Base-by-base conservation (phyloP, 2,888 invertebrate species). In the Hemicrepidius hirtus region DNA sequence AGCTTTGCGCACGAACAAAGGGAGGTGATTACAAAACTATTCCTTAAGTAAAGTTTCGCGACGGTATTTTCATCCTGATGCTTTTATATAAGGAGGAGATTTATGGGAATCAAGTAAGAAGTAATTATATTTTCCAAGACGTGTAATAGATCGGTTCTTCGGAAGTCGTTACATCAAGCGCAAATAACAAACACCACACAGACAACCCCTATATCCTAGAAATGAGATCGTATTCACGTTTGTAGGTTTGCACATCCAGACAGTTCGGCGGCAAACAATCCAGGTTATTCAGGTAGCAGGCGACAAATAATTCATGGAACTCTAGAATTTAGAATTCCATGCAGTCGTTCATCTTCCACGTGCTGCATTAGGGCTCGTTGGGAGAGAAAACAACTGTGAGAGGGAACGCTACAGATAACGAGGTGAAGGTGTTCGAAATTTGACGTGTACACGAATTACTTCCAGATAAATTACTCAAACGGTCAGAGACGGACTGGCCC, bases 341-440 rank as follows among this genome's bases (percentile, higher is more conserved):
- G 73, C 74, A 71, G 77, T 68, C 76, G 76, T 77, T 76, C 76
- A 76, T 77, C 76, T 77, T 77, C 71, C 71, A 73, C 65, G 75
- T 69, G 59, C 66, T 70, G 65, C 57, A 73, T 66, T 69, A 66
- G 32, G 44, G 41, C 16, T 32, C 53, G 21, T 21, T 49, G 60
- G 21, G 12, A 55, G 57, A 57, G 68, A 70, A 69, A 73, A 67
- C 66, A 69, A 44, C 44, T 60, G 65, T 44, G 63, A 68, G 49
- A 60, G 60, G 74, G 76, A 76, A 75, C 72, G 77, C 77, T 69
- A 76, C 77, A 77, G 76, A 77, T 77, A 77, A 77, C 75, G 75
- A 75, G 73, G 73, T 75, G 32, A 32, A 32, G 32, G 32, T 32
- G 75, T 76, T 70, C 75, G 69, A 76, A 75, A 75, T 78, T 75